These are phyloP conservation scores for Dolichomitus sp. DNA, from an alignment of 2,888 invertebrate species.

Conservation along the genomic window DNA sequence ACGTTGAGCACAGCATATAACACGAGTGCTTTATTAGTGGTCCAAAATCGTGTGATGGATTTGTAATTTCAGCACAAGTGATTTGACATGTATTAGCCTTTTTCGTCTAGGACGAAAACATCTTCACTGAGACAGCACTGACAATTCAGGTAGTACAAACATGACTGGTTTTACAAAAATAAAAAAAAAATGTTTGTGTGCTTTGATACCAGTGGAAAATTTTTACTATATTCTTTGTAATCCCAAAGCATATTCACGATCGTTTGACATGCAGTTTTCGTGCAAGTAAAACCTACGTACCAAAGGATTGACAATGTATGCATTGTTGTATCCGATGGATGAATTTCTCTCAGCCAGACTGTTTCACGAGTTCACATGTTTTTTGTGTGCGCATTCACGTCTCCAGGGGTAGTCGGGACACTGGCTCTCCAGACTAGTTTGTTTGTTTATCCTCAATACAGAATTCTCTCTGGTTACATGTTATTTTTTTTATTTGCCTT, in stretches of 20 bases:
- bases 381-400: conserved; percentile 28
- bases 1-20: conserved; percentile 7
- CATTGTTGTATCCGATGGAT: conserved; percentile 18
- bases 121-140: too few species aligned
- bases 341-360: conserved; percentile 26
- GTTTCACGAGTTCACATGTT: neutral
- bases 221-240: conserved; percentile 13
- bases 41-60: neutral
- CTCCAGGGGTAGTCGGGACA: conserved; percentile 33
- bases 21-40: conserved; percentile 7
- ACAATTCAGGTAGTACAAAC: too few species aligned
- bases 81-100: too few species aligned
- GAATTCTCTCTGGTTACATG: conserved; percentile 12
- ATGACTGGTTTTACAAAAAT: neutral
- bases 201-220: conserved; percentile 7
- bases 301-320: conserved; percentile 31
- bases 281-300: neutral
- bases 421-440: conserved; percentile 35
- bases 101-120: too few species aligned
- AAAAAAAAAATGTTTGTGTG: neutral
- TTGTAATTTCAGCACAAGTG: neutral
- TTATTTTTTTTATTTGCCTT: conserved; percentile 15
- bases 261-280: neutral
- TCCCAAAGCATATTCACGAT: conserved; percentile 18
- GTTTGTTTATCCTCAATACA: conserved; percentile 38